These are phyloP conservation scores for Astropecten irregularis DNA, from an alignment of 53 echinoderm and acorn worm genomes.

Conservation along the genomic window DNA sequence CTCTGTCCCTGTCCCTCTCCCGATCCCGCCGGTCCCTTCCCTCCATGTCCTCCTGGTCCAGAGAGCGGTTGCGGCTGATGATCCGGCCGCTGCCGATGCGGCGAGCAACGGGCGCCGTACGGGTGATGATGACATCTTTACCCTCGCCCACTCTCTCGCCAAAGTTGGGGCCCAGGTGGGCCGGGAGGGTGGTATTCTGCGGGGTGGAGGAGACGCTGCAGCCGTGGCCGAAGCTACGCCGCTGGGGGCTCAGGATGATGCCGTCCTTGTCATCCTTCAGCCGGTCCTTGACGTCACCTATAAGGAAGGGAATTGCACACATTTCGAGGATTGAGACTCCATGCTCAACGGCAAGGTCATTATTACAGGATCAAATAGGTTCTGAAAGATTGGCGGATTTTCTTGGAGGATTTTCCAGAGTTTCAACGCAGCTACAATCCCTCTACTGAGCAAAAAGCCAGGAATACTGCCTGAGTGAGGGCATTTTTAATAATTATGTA, in stretches of 20 bases:
- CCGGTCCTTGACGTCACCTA: constrained; percentile 88
- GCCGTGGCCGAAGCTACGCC: constrained; percentile 95
- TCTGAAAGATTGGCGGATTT: too few relatives aligned
- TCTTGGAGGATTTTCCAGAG: too few relatives aligned
- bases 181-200: constrained; percentile 8
- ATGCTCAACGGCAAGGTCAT: too few relatives aligned
- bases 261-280: constrained; percentile 93
- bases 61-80: constrained; percentile 64
- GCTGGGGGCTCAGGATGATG: constrained; percentile 96
- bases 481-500: too few relatives aligned
- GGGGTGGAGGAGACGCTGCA: constrained; percentile 81
- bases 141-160: constrained; percentile 46
- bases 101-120: constrained; percentile 52
- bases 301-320: background rate
- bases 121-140: constrained; percentile 57
- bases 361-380: too few relatives aligned
- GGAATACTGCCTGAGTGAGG: too few relatives aligned
- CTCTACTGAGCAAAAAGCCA: too few relatives aligned
- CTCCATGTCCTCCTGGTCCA: constrained; percentile 55
- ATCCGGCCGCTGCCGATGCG: constrained; percentile 87
- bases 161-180: constrained; percentile 59
- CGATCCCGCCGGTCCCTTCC: constrained; percentile 34
- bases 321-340: too few relatives aligned
- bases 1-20: constrained; percentile 51
- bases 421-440: too few relatives aligned